Base-by-base conservation (phyloP, 2,113 vertebrate species). In the Cavia aperea region DNA sequence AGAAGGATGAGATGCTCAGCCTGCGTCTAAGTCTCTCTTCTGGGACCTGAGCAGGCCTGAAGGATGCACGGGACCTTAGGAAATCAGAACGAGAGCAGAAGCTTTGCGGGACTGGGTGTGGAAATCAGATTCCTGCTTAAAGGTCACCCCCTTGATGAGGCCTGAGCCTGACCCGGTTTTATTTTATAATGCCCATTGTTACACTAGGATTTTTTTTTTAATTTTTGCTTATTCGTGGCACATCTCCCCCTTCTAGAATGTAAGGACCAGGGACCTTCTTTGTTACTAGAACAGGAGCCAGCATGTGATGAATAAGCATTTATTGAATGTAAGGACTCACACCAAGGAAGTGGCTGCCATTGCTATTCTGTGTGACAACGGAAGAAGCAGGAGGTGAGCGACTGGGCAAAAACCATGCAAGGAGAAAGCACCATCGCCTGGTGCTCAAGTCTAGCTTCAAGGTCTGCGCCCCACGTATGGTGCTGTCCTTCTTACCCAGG, bases 391-490 rank as follows among this genome's bases (percentile, higher is more conserved):
- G 63, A 68, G 7, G 60, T 79, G 54, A 33, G 36, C 62, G n/a
- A 92, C 31, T 54, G 72, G 65, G 11, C 90, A 15, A 54, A 92
- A 92, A 54, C 54, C 78, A 29, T 7, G 0, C 21, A 58, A 49
- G 10, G 19, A 26, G 29, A 24, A 73, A 29, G 39, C 58, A 7
- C 33, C 19, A 14, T 29, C 36, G 75, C 56, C 68, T 83, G 62
- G 56, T 36, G 13, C 58, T 83, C 16, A 72, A 39, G 39, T 39
- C 39, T 39, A 39, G 39, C 39, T 39, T 39, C 39, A 54, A 66
- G 89, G 62, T 23, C 0, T 0, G 49, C 5, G 13, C 29, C 21
- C 16, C 1, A 9, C 21, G 24, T 31, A 39, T 0, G 0, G 36
- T 26, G 8, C n/a, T 31, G 0, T 66, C 21, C 29, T 36, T 49